Conservation (phyloP, 64 coral and sea anemone genomes). For the Cladopsammia gracilis region DNA sequence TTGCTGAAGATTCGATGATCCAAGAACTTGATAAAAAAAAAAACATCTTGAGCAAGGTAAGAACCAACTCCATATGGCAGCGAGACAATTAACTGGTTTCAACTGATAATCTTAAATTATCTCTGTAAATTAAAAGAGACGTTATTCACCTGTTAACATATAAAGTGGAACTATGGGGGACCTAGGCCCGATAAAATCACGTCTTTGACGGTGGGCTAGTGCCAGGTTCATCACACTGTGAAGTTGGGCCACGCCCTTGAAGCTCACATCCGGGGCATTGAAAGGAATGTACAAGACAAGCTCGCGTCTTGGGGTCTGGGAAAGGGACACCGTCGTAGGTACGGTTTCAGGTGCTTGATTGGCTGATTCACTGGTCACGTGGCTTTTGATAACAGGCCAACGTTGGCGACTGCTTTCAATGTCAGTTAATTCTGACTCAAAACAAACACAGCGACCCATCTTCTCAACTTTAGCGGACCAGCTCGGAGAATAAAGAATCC, state of each 20-base stretch:
- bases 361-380: neutral
- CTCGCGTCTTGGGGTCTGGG: neutral
- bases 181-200: slow-evolving; percentile 6
- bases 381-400: neutral
- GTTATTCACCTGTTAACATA: neutral
- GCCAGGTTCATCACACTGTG: slow-evolving; percentile 7
- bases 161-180: neutral
- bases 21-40: no score
- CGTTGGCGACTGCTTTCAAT: neutral
- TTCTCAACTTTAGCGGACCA: neutral
- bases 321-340: neutral
- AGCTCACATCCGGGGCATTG: neutral
- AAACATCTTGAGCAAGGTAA: no score
- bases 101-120: no score
- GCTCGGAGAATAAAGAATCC: neutral
- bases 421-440: neutral
- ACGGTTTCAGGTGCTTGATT: neutral
- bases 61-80: no score
- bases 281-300: neutral
- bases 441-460: neutral
- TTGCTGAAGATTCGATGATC: no score
- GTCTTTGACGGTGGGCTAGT: neutral
- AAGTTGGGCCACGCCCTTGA: neutral
- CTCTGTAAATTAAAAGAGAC: neutral
- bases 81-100: no score